These are phyloP conservation scores for Phrynosoma blainvillii DNA, from an alignment of 2,113 vertebrate genomes.

Conservation along the genomic window DNA sequence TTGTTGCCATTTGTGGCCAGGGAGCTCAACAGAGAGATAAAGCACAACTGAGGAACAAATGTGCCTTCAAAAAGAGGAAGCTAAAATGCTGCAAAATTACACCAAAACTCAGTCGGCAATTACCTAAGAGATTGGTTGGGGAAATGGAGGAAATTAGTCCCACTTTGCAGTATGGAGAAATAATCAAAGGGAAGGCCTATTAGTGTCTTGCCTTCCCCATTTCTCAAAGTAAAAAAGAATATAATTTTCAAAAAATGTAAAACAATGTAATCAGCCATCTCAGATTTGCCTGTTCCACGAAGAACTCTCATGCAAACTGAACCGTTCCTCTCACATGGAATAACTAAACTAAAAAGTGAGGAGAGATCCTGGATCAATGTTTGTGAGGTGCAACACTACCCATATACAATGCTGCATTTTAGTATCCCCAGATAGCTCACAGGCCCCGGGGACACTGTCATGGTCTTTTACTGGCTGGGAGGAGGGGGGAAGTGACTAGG, in stretches of 20 bases:
- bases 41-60: slow-evolving; percentile 35
- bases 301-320: no score
- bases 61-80: not conserved
- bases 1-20: slow-evolving; percentile 54
- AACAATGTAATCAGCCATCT: not conserved
- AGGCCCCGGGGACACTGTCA: no score
- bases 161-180: slow-evolving; percentile 20
- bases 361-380: no score
- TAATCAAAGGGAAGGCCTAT: slow-evolving; percentile 39
- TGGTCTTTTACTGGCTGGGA: no score
- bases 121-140: slow-evolving; percentile 16
- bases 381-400: no score
- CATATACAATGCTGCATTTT: no score
- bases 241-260: not conserved
- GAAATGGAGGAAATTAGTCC: slow-evolving; percentile 45
- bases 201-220: slow-evolving; percentile 28
- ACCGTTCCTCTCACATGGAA: no score
- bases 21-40: slow-evolving; percentile 53
- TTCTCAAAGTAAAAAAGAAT: slow-evolving; percentile 37
- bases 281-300: no score
- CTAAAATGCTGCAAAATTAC: not conserved
- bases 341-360: no score
- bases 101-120: not conserved
- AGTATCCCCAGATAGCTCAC: no score
- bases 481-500: no score